Conservation (phyloP, 1,140 invertebrate genomes). For the Nilaparvata lugens region DNA sequence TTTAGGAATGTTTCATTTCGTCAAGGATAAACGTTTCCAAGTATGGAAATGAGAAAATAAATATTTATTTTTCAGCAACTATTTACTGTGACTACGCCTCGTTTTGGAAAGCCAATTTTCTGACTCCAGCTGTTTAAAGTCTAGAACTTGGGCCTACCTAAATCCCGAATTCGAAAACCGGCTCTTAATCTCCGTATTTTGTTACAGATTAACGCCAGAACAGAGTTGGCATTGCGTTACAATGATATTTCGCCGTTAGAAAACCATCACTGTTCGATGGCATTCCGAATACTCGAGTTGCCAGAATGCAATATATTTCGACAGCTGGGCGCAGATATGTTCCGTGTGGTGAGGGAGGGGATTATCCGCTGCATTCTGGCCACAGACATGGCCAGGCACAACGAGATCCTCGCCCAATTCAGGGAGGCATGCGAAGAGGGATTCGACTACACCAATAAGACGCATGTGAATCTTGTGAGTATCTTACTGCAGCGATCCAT, state of each 20-base stretch:
- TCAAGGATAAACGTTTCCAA: too few species aligned
- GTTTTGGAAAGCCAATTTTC: too few species aligned
- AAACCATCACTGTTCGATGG: constrained; percentile 82
- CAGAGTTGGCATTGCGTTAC: constrained; percentile 74
- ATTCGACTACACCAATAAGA: constrained; percentile 65
- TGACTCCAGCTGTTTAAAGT: too few species aligned
- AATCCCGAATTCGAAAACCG: too few species aligned
- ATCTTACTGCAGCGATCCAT: background rate
- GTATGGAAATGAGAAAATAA: too few species aligned
- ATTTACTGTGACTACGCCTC: too few species aligned
- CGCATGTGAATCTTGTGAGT: constrained; percentile 70
- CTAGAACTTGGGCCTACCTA: too few species aligned
- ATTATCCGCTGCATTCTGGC: constrained; percentile 78
- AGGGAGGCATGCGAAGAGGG: constrained; percentile 49
- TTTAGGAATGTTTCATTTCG: too few species aligned
- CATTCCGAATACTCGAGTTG: constrained; percentile 69
- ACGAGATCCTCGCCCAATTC: constrained; percentile 74
- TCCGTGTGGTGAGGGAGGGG: constrained; percentile 57
- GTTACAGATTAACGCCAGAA: constrained; percentile 80
- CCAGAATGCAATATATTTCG: constrained; percentile 70
- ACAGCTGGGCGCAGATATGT: constrained; percentile 52
- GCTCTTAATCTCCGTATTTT: too few species aligned
- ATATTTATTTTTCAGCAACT: too few species aligned
- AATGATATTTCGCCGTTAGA: constrained; percentile 85
- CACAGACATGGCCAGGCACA: constrained; percentile 81